Percentiles rank a stretch among this genome's conserved stretches.
These are phyloP conservation scores for Drosophila ustulata DNA, from an alignment of 2,888 invertebrate species.

Conservation along the genomic window DNA sequence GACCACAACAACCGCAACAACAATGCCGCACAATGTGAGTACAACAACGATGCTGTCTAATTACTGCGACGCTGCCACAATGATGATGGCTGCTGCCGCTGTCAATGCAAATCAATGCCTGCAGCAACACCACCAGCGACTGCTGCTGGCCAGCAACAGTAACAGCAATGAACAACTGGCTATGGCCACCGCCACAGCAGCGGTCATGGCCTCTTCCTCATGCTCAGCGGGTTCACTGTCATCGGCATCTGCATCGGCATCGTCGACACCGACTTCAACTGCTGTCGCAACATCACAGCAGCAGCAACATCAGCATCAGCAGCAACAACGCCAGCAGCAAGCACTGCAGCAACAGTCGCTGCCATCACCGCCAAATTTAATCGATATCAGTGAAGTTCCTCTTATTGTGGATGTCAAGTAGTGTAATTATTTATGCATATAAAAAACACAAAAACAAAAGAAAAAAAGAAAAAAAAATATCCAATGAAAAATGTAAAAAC, in stretches of 20 bases:
- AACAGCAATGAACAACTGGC: slow-evolving; percentile 40
- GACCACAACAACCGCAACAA: slow-evolving; percentile 41
- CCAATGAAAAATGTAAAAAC: slow-evolving; percentile 58
- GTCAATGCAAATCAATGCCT: slow-evolving; percentile 84
- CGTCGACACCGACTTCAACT: slow-evolving; percentile 71
- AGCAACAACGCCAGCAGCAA: slow-evolving; percentile 47
- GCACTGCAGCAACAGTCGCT: slow-evolving; percentile 65
- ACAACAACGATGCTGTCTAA: slow-evolving; percentile 84
- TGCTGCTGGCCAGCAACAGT: slow-evolving; percentile 74
- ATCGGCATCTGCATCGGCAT: slow-evolving; percentile 72
- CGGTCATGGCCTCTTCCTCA: slow-evolving; percentile 58
- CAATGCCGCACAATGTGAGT: slow-evolving; percentile 63
- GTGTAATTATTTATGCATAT: slow-evolving; percentile 79
- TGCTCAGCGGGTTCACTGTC: slow-evolving; percentile 71
- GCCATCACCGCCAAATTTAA: slow-evolving; percentile 84
- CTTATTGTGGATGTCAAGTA: slow-evolving; percentile 85
- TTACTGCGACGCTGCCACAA: slow-evolving; percentile 85
- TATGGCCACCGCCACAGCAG: slow-evolving; percentile 43
- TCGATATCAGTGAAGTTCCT: slow-evolving; percentile 85
- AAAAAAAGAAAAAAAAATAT: slow-evolving; percentile 39
- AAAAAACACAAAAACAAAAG: slow-evolving; percentile 47
- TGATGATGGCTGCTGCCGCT: slow-evolving; percentile 84
- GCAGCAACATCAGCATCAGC: slow-evolving; percentile 43
- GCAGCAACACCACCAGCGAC: slow-evolving; percentile 83
- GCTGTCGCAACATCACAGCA: slow-evolving; percentile 48